These are phyloP conservation scores for Pinna nobilis DNA, from an alignment of 1,140 invertebrate genomes.

Conservation along the genomic window DNA sequence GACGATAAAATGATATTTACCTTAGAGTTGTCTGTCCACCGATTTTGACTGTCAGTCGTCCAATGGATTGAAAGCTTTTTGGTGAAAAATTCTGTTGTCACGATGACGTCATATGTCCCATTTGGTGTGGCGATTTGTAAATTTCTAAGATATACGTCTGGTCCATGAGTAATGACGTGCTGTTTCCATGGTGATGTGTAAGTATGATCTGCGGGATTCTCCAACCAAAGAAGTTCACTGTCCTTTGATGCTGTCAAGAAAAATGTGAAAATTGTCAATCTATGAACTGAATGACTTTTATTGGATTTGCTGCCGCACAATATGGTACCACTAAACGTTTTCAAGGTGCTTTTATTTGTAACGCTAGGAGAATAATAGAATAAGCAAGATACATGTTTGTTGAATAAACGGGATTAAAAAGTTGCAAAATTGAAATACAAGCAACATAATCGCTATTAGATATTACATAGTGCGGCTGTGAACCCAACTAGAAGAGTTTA, in stretches of 20 bases:
- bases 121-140: constrained; percentile 58
- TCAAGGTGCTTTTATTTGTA: no score
- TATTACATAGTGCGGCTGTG: no score
- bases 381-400: no score
- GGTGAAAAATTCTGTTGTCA: constrained; percentile 70
- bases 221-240: constrained; percentile 70
- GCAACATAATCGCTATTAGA: no score
- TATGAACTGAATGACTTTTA: no score
- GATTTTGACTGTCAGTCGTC: constrained; percentile 58
- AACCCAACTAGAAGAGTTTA: no score
- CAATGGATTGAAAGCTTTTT: constrained; percentile 68
- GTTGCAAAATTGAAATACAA: no score
- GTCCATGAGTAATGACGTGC: constrained; percentile 66
- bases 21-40: constrained; percentile 66
- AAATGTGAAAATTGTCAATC: no score
- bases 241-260: constrained; percentile 33
- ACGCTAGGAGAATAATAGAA: no score
- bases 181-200: constrained; percentile 59
- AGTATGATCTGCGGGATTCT: constrained; percentile 64
- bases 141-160: constrained; percentile 70
- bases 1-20: constrained; percentile 43
- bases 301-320: no score
- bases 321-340: no score
- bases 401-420: no score
- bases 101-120: constrained; percentile 63